Base-by-base conservation (phyloP, 2,888 invertebrate species). In the Pegoplata infirma region DNA sequence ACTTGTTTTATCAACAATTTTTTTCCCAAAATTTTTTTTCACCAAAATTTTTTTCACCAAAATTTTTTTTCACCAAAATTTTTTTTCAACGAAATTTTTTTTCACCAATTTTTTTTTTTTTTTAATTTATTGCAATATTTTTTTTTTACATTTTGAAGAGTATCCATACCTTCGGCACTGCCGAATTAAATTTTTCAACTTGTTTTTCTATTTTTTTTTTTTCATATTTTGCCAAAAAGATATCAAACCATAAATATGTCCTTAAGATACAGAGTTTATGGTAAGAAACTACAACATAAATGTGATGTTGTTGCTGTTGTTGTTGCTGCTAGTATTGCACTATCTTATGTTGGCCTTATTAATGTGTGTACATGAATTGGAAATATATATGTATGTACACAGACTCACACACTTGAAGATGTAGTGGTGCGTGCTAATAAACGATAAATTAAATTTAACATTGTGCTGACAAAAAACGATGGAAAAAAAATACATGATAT, bases 201-300 rank as follows among this genome's bases (percentile, higher is more conserved):
- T n/a, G 12, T 40, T 40, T 12, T 40, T n/a, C 36, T 40, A 25
- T 32, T 32, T 5, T 10, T 49, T 47, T 47, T 25, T 40, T n/a
- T 21, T 1, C 1, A 17, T n/a, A 14, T 28, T 17, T 56, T 68
- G 75, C 68, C 68, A 76, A 76, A 69, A 75, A 40, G 40, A 68
- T 51, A 69, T 32, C 23, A 56, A 16, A 76, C 56, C 68, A 58
- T 76, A 76, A 69, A 51, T 51, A 69, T 76, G 49, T 68, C 68
- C 68, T 76, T 40, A 14, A 49, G 63, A 28, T 58, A 58, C 8
- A n/a, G 36, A 12, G n/a, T n/a, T 40, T 40, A n/a, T 40, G 36
- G n/a, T 40, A 40, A 40, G 14, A 4, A n/a, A 12, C 36, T 5
- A 32, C 12, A 12, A 3, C n/a, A n/a, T 4, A 40, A 40, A n/a